Conservation (phyloP, 2,113 vertebrate species). For the Sapayoa aenigma region DNA sequence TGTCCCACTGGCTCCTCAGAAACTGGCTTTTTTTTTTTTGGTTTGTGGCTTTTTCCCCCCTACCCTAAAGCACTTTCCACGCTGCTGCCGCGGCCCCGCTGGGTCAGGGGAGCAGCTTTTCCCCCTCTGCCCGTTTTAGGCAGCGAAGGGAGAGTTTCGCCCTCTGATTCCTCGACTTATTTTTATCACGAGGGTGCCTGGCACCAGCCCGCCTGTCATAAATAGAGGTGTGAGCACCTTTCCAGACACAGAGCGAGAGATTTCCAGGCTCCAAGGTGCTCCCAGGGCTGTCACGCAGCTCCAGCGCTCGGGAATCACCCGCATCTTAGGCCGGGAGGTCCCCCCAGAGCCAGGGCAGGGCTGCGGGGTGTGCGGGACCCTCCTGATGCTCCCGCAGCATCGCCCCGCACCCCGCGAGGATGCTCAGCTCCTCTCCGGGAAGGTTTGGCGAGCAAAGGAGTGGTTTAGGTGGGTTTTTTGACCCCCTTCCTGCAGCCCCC, state of each 20-base stretch:
- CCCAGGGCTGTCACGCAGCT: not conserved
- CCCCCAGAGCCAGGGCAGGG: not conserved
- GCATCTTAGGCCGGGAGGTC: not conserved
- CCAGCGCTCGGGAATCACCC: not conserved
- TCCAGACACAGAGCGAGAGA: not conserved
- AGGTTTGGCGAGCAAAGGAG: not conserved
- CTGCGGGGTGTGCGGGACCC: not conserved
- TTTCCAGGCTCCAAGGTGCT: not conserved
- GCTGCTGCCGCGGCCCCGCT: not conserved
- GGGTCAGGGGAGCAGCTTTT: not conserved
- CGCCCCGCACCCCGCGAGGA: not conserved
- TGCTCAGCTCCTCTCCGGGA: not conserved
- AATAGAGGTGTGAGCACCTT: not conserved
- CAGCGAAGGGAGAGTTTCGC: not conserved
- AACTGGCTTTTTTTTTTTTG: not conserved
- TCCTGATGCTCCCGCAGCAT: not conserved
- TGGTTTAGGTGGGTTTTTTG: not conserved
- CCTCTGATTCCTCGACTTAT: not conserved
- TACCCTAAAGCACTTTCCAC: not conserved
- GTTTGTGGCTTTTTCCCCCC: too few relatives aligned
- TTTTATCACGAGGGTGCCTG: conserved; percentile 3
- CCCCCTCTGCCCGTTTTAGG: not conserved
- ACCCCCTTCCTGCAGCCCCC: not conserved
- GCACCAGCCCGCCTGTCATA: not conserved
- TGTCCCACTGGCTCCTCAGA: not conserved